Evolutionary conservation across 2,888 invertebrate species (phyloP).

Genomic region (Diploptera punctata): DNA sequence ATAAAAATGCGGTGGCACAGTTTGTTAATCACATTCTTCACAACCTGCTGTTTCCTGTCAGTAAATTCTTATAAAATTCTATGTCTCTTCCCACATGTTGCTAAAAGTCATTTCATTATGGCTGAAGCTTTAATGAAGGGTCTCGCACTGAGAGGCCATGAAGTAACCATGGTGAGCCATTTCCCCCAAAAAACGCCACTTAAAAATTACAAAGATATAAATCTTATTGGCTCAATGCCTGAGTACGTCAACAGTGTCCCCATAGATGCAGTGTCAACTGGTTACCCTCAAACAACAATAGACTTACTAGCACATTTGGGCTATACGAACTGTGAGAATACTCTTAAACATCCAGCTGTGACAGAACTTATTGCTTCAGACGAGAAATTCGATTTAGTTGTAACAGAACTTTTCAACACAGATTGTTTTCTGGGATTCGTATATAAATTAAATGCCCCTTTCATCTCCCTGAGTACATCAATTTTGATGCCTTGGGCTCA

Average conservation of each 20-base stretch:
- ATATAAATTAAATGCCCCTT: slow-evolving; percentile 63
- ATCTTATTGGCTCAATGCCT: slow-evolving; percentile 40
- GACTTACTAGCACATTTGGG: not conserved
- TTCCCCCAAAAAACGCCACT: slow-evolving; percentile 44
- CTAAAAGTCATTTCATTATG: slow-evolving; percentile 73
- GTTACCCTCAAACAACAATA: not conserved
- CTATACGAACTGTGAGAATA: slow-evolving; percentile 32
- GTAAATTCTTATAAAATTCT: slow-evolving; percentile 12
- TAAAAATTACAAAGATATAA: slow-evolving; percentile 48
- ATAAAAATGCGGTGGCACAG: too few relatives aligned
- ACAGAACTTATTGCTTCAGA: slow-evolving; percentile 40
- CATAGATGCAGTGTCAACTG: not conserved
- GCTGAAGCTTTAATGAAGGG: slow-evolving; percentile 58
- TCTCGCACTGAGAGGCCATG: slow-evolving; percentile 49
- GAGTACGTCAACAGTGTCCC: slow-evolving; percentile 6
- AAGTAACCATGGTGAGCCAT: slow-evolving; percentile 48
- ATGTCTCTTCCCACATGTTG: slow-evolving; percentile 67
- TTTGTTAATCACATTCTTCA: too few relatives aligned
- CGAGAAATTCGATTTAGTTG: slow-evolving; percentile 66
- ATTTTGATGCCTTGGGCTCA: slow-evolving; percentile 68
- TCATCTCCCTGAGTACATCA: slow-evolving; percentile 64
- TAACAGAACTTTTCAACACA: slow-evolving; percentile 74
- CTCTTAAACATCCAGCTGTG: slow-evolving; percentile 35
- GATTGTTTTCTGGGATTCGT: slow-evolving; percentile 71
- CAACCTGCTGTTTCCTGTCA: too few relatives aligned